Evolutionary conservation across 2,797 vertebrate genomes (phyloP).

Genomic region (Sparidentex hasta): DNA sequence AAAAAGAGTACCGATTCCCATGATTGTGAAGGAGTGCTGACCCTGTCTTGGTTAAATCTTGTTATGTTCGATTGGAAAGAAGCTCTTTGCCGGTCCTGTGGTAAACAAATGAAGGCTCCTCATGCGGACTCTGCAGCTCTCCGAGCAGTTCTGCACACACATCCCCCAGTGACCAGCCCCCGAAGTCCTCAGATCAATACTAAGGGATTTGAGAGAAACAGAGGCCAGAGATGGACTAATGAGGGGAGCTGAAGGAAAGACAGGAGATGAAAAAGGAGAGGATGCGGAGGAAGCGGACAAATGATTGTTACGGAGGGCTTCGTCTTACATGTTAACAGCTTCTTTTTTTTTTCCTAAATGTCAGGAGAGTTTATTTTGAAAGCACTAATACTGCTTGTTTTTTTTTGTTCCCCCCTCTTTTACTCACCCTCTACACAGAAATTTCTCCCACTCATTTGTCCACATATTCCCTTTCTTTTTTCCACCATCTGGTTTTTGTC

Average conservation of each 20-base stretch:
- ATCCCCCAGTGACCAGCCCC: constrained; percentile 50
- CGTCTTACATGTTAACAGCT: constrained; percentile 29
- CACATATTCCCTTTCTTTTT: constrained; percentile 28
- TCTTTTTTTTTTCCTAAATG: constrained; percentile 50
- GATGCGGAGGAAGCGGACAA: constrained; percentile 34
- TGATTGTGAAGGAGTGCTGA: constrained; percentile 34
- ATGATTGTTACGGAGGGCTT: constrained; percentile 48
- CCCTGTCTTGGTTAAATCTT: constrained; percentile 27
- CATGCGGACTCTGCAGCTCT: constrained; percentile 43
- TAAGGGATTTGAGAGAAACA: constrained; percentile 56
- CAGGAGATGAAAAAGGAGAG: constrained; percentile 45
- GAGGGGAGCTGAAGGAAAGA: constrained; percentile 53
- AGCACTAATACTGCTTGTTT: constrained; percentile 11
- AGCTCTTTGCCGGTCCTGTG: constrained; percentile 36
- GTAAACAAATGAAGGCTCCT: constrained; percentile 53
- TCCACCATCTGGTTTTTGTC: constrained; percentile 44
- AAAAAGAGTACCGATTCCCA: constrained; percentile 12
- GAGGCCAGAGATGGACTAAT: constrained; percentile 68
- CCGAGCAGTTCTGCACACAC: constrained; percentile 31
- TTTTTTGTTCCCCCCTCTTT: not conserved
- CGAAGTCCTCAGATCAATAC: constrained; percentile 61
- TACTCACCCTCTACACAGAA: not conserved
- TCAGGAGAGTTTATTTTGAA: constrained; percentile 68
- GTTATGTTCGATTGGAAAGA: constrained; percentile 33
- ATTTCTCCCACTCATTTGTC: constrained; percentile 13